Conservation (phyloP, 2,113 vertebrate species). For the Donacobius atricapilla region DNA sequence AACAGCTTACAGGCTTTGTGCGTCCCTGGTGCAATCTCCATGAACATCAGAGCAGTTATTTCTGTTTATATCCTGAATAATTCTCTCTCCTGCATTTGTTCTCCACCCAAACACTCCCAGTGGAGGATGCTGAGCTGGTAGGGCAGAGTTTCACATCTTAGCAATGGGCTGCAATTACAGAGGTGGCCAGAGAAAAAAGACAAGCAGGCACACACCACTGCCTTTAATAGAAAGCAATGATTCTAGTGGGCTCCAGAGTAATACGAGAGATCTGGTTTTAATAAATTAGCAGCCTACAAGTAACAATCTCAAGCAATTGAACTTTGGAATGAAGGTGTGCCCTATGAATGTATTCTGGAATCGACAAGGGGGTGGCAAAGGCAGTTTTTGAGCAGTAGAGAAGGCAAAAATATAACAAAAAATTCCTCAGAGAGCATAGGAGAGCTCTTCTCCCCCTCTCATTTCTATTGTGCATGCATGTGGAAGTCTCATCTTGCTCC, state of each 20-base stretch:
- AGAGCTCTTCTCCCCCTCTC: background rate
- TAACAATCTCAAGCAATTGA: conserved; percentile 68
- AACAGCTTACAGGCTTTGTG: background rate
- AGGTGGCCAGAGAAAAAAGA: conserved; percentile 54
- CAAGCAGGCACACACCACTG: conserved; percentile 27
- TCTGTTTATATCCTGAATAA: background rate
- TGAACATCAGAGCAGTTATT: background rate
- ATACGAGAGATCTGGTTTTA: conserved; percentile 54
- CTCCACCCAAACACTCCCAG: background rate
- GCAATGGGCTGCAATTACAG: conserved; percentile 51
- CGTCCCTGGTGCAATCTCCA: fast-evolving
- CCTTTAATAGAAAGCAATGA: conserved; percentile 66
- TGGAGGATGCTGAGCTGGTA: background rate
- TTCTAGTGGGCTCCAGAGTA: conserved; percentile 55
- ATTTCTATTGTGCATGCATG: background rate
- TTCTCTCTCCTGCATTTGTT: background rate
- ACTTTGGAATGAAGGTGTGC: conserved; percentile 43
- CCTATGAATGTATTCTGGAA: conserved; percentile 55
- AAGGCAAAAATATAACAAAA: background rate
- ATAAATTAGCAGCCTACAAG: conserved; percentile 66
- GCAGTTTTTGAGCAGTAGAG: background rate
- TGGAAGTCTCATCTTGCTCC: background rate
- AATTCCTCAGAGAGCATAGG: background rate
- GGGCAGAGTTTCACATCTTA: conserved; percentile 30
- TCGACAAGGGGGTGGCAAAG: background rate